Evolutionary conservation across 2,797 vertebrate genomes (phyloP).

Genomic region (Enteromius radiatus): DNA sequence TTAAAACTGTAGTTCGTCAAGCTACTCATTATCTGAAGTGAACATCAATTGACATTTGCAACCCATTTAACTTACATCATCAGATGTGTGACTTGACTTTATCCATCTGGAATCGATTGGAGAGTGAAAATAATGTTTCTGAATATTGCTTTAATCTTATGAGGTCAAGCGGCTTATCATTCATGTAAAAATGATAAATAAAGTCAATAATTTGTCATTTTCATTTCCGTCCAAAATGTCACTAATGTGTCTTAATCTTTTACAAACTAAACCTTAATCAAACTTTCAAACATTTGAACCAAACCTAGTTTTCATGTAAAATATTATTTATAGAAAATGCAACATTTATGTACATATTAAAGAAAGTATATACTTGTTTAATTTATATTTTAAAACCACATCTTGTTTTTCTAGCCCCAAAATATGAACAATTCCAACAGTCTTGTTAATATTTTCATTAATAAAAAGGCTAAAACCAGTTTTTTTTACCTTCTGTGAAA

Average conservation of each 20-base stretch:
- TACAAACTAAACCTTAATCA: background rate
- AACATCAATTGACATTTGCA: slow-evolving; percentile 21
- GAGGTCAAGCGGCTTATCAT: background rate
- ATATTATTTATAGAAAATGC: too few relatives aligned
- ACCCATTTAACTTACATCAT: background rate
- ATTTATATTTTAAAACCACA: background rate
- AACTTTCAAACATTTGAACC: background rate
- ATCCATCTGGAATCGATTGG: background rate
- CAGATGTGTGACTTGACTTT: background rate
- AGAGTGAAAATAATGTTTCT: background rate
- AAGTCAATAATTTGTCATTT: background rate
- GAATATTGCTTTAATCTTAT: background rate
- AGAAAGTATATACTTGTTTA: too few relatives aligned
- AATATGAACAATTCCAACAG: background rate
- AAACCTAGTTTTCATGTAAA: background rate
- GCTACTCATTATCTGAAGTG: slow-evolving; percentile 14
- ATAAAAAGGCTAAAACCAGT: background rate
- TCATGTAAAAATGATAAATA: background rate
- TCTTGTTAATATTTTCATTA: background rate
- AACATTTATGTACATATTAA: too few relatives aligned
- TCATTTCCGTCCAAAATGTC: background rate
- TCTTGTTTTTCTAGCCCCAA: background rate
- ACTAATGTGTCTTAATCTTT: background rate
- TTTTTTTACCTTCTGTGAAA: background rate
- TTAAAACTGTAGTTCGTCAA: background rate